Base-by-base conservation (phyloP, 1,140 invertebrate species). In the Heliothis virescens region DNA sequence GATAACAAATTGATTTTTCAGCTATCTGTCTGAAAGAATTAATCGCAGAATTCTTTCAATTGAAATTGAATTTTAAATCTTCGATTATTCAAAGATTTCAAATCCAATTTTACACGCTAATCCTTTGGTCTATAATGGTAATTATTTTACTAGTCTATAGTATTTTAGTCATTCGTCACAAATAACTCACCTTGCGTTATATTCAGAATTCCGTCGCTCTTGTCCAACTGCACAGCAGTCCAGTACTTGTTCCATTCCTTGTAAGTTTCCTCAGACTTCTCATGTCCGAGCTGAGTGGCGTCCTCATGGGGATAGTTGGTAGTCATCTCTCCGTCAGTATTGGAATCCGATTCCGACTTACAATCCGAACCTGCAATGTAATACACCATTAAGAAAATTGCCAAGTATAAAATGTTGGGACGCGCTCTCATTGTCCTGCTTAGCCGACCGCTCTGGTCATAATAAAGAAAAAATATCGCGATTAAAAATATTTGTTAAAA, bases 191-290 rank as follows among this genome's bases (percentile, higher is more conserved):
- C 89, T 11, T 89, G 86, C 1, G 85, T 86, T 9, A 89, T 55
- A 9, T 81, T 85, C 5, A 93, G 21, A 11, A 91, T 85, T n/a
- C 89, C 82, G 1, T 87, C 86, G 47, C 41, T 84, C 48, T 84
- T 87, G n/a, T 87, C 73, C 5, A 55, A 77, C 41, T 79, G 63
- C 2, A 85, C 85, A 9, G 81, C 72, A 3, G 82, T 79, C 91
- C 90, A 94, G 62, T 89, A 92, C 21, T 85, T 86, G 48, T 85
- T 76, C 92, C 92, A 94, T 12, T 89, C 90, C 67, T 86, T 83
- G 72, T 87, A 92, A 0, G 79, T 79, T 67, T 92, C 90, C 62
- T 92, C 90, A 0, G 90, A 91, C 63, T 91, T 92, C 55, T 92
- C 91, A 26, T 85, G 82, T 11, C 67, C 92, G 7, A 94, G 80